Base-by-base conservation (phyloP, 2,888 invertebrate genomes). In the Sinhomidia bicolor region DNA sequence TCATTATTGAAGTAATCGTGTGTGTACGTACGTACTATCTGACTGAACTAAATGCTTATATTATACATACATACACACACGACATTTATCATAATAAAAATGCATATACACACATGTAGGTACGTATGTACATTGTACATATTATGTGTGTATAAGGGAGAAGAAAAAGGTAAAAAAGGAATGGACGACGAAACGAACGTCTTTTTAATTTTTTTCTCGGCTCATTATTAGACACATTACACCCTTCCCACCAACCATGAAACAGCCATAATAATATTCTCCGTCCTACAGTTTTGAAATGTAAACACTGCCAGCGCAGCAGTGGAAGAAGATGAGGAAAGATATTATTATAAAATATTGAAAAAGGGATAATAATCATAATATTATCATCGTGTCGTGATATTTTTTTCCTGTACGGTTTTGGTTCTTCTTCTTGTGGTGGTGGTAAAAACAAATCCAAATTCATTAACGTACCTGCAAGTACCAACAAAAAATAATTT, bases 191-290 rank as follows among this genome's bases (percentile, higher is more conserved):
- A n/a, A n/a, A 23, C 23, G 44, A 47, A 12, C 17, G 12, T 60
- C 32, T 85, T 74, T 78, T 74, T 84, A 57, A 78, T 60, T 76
- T 78, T 76, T 82, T 82, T 44, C 78, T 85, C 85, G 26, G 62
- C 85, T 85, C 85, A 85, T 85, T 85, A 85, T 85, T 85, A 76
- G 76, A 85, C 76, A 54, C 85, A 78, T 85, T 54, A 62, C 76
- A 85, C 76, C 85, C 85, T 85, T 85, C 76, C 62, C 78, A 76
- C 85, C 62, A 85, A 85, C 85, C 85, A 85, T 85, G 85, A 85
- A 85, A 85, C 85, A 54, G 71, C 54, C 54, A 71, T 79, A 57
- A 54, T 51, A 26, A 65, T 60, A 62, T 36, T 23, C 62, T 1
- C 51, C 17, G 32, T 14, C n/a, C 17, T 17, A 54, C n/a, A 54